These are phyloP conservation scores for Cololabis saira DNA, from an alignment of 2,113 vertebrate species.

Conservation along the genomic window DNA sequence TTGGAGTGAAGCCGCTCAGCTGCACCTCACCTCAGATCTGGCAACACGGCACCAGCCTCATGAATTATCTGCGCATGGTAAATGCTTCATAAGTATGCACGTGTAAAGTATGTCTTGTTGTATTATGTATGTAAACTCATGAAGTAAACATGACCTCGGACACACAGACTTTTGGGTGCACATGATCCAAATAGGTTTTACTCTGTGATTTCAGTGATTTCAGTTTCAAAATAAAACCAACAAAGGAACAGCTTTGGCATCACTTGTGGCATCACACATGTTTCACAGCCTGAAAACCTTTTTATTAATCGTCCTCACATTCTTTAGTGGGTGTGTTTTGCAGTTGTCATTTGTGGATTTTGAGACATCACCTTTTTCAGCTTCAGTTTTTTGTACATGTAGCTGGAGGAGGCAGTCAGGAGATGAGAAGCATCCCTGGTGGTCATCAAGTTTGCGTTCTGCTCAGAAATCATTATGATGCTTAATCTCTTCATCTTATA, in stretches of 20 bases:
- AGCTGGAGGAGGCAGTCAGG: too few species aligned
- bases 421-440: too few species aligned
- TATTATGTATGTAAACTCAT: neutral
- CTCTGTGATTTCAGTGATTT: too few species aligned
- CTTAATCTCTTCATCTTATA: too few species aligned
- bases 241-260: neutral
- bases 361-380: too few species aligned
- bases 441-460: too few species aligned
- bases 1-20: slow-evolving; percentile 90
- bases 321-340: neutral
- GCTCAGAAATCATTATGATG: too few species aligned
- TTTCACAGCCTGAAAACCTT: neutral
- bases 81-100: slow-evolving; percentile 14
- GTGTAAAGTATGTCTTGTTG: slow-evolving; percentile 1
- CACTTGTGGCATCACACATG: neutral
- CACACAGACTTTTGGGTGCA: neutral
- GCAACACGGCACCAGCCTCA: slow-evolving; percentile 91
- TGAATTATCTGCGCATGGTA: slow-evolving; percentile 78
- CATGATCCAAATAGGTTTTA: too few species aligned
- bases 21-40: slow-evolving; percentile 92
- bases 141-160: slow-evolving; percentile 3
- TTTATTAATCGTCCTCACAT: neutral
- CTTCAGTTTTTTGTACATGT: too few species aligned
- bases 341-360: too few species aligned
- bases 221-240: neutral